Base-by-base conservation (phyloP, 2,797 vertebrate species). In the Emydoidea blandingii region DNA sequence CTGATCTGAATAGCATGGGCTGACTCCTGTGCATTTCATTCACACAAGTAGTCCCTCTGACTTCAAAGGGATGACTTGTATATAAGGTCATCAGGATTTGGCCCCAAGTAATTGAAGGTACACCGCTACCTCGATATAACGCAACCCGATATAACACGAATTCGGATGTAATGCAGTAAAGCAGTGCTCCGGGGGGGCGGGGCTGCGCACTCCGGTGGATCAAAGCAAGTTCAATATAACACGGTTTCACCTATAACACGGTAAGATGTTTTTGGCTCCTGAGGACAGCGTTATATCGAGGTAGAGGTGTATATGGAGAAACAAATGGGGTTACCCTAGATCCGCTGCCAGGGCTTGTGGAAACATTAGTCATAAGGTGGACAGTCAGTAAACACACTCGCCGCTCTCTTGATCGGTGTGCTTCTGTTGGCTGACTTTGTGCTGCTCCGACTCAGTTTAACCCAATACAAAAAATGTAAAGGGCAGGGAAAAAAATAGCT, bases 261-360 rank as follows among this genome's bases (percentile, higher is more conserved):
- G 44, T 8, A 44, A 44, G 44, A 44, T 44, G 8, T 44, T 44
- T 44, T 44, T 44, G 44, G 44, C 44, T 44, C 44, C 44, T 44
- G 44, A 44, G 44, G 8, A 44, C 44, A 44, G 44, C 44, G 44
- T 44, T 44, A 8, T 44, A 44, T 44, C 44, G 44, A 44, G 44
- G 44, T 44, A 44, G 44, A 44, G 44, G 44, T 44, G 44, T 44
- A 9, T 54, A 68, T 81, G 76, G 54, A 92, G 79, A 76, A 81
- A 25, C 34, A 74, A 37, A 62, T 0, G 0, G 49, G 37, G 29
- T 44, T 3, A 0, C 8, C 1, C 15, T 65, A 5, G 37, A 21
- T 59, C 34, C 82, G 0, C 54, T 44, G 12, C 14, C 27, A 16
- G 21, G 74, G 14, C 14, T 29, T 44, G 25, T 76, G 74, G 44